Evolutionary conservation across 2,113 vertebrate species (phyloP), one percentile per base, ranked within the genome.

Genomic region (Myiozetetes cayanensis): DNA sequence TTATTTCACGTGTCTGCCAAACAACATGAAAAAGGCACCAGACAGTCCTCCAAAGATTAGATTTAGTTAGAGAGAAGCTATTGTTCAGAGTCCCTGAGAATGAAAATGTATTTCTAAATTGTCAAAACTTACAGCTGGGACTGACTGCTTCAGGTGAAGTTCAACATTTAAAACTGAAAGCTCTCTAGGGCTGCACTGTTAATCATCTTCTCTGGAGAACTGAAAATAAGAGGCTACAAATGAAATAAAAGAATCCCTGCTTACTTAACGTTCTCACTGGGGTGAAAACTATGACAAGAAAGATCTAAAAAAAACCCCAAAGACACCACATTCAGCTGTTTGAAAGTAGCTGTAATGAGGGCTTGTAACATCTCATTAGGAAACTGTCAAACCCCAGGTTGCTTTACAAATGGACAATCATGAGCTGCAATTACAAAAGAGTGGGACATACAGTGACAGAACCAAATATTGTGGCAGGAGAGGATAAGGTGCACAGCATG

Each of bases 341-440:
- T 92, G 93, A 96, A 95, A 92, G 94, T 49, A 94, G 81, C 73
- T 89, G 61, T 92, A 97, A 95, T 68, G 89, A 97, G 87, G 62
- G 53, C 81, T 89, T 95, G 58, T 85, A 94, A 95, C 65, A 87
- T 92, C 84, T 94, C 84, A 61, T 96, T 94, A 96, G 91, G 93
- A 95, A 92, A 91, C 93, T 91, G 94, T 73, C 74, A 94, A 93
- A 76, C 93, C 74, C 81, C 87, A 92, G 87, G 91, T 75, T 92
- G 84, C 89, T 92, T 95, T 95, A 89, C 75, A 94, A 95, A 94
- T 91, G 87, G 84, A 92, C 89, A 92, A 79, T 93, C 91, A 89
- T 66, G 62, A 89, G 66, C 74, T 94, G 50, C 81, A 89, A 94
- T 82, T 91, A 91, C 70, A 91, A 94, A 96, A 89, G 88, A 55